Percentiles rank a stretch among this genome's conserved stretches.
Conservation (phyloP, 2,888 invertebrate genomes). For the Eumacrocentrus americanus region DNA sequence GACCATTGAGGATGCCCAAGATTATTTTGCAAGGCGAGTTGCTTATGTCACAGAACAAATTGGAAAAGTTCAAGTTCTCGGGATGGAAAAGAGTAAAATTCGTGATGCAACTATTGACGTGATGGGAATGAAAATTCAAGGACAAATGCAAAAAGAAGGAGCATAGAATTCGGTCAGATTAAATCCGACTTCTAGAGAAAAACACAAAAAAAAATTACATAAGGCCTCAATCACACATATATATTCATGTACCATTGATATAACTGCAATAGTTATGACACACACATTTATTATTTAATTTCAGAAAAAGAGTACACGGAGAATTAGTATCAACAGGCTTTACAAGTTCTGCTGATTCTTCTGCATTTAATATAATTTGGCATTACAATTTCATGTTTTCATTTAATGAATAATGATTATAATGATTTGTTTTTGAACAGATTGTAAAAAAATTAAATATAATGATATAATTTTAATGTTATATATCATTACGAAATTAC, state of each 20-base stretch:
- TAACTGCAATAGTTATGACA: conserved; percentile 1
- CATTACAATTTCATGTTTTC: too few species aligned
- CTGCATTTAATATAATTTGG: too few species aligned
- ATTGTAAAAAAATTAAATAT: too few species aligned
- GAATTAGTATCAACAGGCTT: too few species aligned
- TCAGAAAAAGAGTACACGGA: too few species aligned
- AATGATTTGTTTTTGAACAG: too few species aligned
- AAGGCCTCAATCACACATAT: conserved; percentile 1
- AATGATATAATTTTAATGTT: too few species aligned
- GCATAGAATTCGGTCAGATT: conserved; percentile 33
- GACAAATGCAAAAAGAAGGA: conserved; percentile 57
- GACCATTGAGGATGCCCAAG: conserved; percentile 81
- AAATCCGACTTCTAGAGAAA: conserved; percentile 11
- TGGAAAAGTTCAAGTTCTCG: conserved; percentile 86
- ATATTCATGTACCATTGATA: neutral
- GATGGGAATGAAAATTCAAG: conserved; percentile 76
- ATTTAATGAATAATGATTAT: too few species aligned
- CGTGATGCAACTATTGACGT: conserved; percentile 79
- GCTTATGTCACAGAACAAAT: conserved; percentile 93
- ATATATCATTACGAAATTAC: too few species aligned
- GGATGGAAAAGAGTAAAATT: conserved; percentile 82
- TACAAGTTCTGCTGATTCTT: too few species aligned
- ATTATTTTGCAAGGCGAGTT: conserved; percentile 91
- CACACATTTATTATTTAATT: too few species aligned
- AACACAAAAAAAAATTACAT: neutral